phyloP scores from a whole-genome alignment of 2,797 vertebrate genomes.

The Peromyscus eremicus region DNA sequence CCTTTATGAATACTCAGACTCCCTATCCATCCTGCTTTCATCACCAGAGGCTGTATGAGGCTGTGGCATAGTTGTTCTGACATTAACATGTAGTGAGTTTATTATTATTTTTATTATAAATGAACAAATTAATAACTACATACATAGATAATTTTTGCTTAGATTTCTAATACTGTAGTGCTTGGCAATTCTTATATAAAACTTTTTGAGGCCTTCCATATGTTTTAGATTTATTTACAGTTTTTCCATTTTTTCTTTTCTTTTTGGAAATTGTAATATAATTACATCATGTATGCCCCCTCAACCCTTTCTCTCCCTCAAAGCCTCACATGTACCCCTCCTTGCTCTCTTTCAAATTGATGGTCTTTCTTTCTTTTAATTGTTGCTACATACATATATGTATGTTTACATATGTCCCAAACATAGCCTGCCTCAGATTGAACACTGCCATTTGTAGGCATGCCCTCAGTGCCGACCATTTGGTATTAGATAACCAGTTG shows the following conservation, averaged over 20 bases:
- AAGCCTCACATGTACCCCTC: background rate
- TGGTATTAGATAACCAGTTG: background rate
- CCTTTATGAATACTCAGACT: background rate
- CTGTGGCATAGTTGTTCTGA: background rate
- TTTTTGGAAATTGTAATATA: background rate
- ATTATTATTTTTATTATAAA: conserved; percentile 43
- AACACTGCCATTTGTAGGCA: background rate
- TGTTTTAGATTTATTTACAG: background rate
- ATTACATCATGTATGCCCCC: background rate
- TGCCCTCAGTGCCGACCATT: background rate
- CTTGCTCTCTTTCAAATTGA: background rate
- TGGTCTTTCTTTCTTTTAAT: background rate
- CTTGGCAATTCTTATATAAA: background rate
- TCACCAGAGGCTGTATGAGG: background rate
- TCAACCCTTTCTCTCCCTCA: background rate
- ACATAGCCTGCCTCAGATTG: background rate
- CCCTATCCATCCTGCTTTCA: background rate
- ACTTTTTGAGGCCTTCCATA: background rate
- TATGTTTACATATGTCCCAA: background rate
- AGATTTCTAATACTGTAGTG: background rate
- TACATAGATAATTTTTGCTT: conserved; percentile 36
- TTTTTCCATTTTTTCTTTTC: background rate
- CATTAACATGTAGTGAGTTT: background rate
- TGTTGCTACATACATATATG: background rate
- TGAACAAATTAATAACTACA: conserved; percentile 2